Percentiles rank a stretch among this genome's conserved stretches.
phyloP scores from a whole-genome alignment of 1,140 invertebrate species.

The Papilio machaon region DNA sequence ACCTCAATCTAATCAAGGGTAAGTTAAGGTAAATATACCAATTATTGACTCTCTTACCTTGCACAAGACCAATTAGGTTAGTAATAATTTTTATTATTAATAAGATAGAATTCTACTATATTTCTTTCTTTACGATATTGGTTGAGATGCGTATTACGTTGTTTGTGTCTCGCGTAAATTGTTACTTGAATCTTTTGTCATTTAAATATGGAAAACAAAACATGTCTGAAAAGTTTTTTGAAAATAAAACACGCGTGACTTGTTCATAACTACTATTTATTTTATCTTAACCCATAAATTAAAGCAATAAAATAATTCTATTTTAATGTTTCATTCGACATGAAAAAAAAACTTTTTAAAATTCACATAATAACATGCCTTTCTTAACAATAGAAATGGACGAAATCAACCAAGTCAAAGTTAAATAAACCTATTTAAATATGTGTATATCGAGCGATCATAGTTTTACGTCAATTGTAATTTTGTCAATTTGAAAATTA shows the following conservation, averaged over 20 bases:
- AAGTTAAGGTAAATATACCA: neutral
- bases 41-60: neutral
- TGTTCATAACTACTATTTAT: neutral
- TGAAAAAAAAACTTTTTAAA: neutral
- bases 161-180: too few relatives aligned
- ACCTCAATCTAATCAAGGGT: neutral
- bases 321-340: neutral
- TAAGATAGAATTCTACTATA: neutral
- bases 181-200: too few relatives aligned
- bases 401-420: neutral
- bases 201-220: too few relatives aligned
- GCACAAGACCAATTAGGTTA: neutral
- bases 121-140: neutral
- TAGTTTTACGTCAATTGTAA: neutral
- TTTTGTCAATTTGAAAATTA: neutral
- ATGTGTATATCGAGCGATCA: too few relatives aligned
- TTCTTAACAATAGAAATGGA: neutral
- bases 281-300: slow-evolving; percentile 1
- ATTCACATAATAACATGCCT: neutral
- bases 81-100: neutral
- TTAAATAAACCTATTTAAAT: neutral
- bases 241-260: neutral
- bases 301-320: neutral
- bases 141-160: too few relatives aligned
- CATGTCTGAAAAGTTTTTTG: neutral